Evolutionary conservation across 2,888 invertebrate species (phyloP).

Genomic region (Caenorhabditis virilis): DNA sequence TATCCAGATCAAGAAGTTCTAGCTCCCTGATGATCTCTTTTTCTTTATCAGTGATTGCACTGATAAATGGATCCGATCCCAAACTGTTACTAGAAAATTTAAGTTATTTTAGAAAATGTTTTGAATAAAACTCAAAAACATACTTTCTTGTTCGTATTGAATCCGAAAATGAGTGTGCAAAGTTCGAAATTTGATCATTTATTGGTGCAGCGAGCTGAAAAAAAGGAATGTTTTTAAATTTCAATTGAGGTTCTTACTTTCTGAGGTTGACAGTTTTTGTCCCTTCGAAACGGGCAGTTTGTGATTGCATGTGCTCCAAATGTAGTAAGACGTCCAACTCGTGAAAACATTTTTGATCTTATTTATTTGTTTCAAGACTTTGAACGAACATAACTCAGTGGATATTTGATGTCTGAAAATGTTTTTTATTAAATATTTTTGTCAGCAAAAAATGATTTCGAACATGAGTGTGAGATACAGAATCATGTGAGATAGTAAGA

Average conservation of each 20-base stretch:
- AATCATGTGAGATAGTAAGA: neutral
- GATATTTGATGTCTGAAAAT: too few species aligned
- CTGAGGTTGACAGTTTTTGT: conserved; percentile 28
- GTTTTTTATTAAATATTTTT: too few species aligned
- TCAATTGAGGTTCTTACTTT: neutral
- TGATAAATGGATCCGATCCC: conserved; percentile 35
- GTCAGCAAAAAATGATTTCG: neutral
- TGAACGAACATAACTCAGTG: too few species aligned
- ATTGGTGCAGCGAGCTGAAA: conserved; percentile 25
- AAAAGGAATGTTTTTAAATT: neutral
- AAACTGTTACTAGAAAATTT: conserved; percentile 21
- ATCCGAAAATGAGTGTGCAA: conserved; percentile 33
- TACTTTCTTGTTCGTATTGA: conserved; percentile 31
- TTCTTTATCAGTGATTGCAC: conserved; percentile 30
- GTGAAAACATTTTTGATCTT: conserved; percentile 28
- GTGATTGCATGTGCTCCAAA: conserved; percentile 37
- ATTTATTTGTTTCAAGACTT: neutral
- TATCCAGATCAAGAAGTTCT: conserved; percentile 32
- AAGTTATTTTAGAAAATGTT: too few species aligned
- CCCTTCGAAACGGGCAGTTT: conserved; percentile 33
- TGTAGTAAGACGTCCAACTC: conserved; percentile 39
- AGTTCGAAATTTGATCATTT: conserved; percentile 23
- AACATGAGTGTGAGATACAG: neutral
- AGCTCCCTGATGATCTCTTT: conserved; percentile 35
- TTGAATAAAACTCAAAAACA: conserved; percentile 5